A percentile compares a stretch with the other conserved stretches of the same genome.
These are phyloP conservation scores for Platorchestia sp. DNA, from an alignment of 1,140 invertebrate genomes.

Conservation along the genomic window DNA sequence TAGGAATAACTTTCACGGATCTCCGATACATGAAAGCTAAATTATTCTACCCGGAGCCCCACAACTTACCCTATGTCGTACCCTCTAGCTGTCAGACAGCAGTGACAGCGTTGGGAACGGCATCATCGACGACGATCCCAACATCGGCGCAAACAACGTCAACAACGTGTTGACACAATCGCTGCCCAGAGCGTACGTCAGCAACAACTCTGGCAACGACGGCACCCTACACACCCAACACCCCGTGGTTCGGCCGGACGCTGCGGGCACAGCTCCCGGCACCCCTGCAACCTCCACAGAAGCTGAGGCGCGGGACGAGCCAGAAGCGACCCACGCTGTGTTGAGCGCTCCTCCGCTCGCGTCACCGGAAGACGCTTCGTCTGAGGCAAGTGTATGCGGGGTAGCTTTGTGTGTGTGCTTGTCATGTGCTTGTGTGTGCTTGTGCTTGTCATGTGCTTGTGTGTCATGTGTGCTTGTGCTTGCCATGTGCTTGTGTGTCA, in stretches of 20 bases:
- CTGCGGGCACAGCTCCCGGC: neutral
- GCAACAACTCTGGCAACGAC: neutral
- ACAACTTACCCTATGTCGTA: too few relatives aligned
- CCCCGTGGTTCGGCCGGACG: neutral
- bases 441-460: too few relatives aligned
- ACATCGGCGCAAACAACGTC: conserved; percentile 4
- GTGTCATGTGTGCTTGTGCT: too few relatives aligned
- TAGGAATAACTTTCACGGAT: too few relatives aligned
- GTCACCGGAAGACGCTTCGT: neutral
- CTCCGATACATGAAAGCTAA: too few relatives aligned
- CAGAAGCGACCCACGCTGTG: neutral
- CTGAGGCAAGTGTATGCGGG: neutral
- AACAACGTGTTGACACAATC: conserved; percentile 45
- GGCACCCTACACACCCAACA: neutral
- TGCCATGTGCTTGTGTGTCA: too few relatives aligned
- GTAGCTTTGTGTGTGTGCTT: too few relatives aligned
- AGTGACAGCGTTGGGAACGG: conserved; percentile 7
- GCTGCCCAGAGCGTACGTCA: neutral
- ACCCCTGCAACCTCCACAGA: neutral
- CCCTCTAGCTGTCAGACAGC: neutral
- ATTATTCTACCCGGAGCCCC: too few relatives aligned
- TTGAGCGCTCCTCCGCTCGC: neutral
- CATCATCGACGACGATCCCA: conserved; percentile 41
- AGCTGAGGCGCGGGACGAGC: neutral
- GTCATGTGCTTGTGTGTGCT: too few relatives aligned